Conservation (phyloP, 1,140 invertebrate species). For the Cotesia vestalis region DNA sequence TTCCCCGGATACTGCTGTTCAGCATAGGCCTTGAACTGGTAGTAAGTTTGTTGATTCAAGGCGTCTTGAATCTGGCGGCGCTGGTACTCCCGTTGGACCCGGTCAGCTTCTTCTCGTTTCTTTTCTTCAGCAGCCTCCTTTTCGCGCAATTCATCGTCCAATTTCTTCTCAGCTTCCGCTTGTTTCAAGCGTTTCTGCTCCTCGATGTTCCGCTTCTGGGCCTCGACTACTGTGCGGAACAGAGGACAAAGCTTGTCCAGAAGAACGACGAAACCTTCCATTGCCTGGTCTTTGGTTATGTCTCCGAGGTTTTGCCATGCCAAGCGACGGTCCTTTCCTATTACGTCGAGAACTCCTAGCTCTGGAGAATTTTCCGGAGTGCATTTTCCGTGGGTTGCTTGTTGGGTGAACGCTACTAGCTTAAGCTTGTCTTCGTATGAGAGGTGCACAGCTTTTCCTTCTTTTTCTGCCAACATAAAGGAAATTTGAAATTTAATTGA, state of each 20-base stretch:
- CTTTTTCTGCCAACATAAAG: slow-evolving; percentile 77
- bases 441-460: slow-evolving; percentile 93
- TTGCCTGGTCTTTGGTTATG: slow-evolving; percentile 85
- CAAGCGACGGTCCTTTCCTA: slow-evolving; percentile 89
- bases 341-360: slow-evolving; percentile 92
- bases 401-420: slow-evolving; percentile 90
- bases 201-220: slow-evolving; percentile 86
- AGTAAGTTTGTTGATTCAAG: slow-evolving; percentile 94
- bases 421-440: slow-evolving; percentile 93
- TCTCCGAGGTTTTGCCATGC: slow-evolving; percentile 93
- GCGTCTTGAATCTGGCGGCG: slow-evolving; percentile 90
- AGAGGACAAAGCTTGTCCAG: slow-evolving; percentile 87
- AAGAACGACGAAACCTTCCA: slow-evolving; percentile 89
- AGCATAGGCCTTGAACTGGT: slow-evolving; percentile 93
- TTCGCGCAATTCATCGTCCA: slow-evolving; percentile 67
- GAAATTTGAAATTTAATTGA: too few relatives aligned
- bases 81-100: slow-evolving; percentile 71
- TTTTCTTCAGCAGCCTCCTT: slow-evolving; percentile 73
- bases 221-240: slow-evolving; percentile 91
- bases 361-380: slow-evolving; percentile 78
- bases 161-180: slow-evolving; percentile 63
- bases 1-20: slow-evolving; percentile 95
- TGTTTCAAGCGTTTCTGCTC: slow-evolving; percentile 73
- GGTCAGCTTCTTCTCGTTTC: slow-evolving; percentile 68
- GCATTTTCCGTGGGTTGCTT: slow-evolving; percentile 88